Evolutionary conservation across 2,888 invertebrate species (phyloP).

Genomic region (Rhimphoctona megacephalus): DNA sequence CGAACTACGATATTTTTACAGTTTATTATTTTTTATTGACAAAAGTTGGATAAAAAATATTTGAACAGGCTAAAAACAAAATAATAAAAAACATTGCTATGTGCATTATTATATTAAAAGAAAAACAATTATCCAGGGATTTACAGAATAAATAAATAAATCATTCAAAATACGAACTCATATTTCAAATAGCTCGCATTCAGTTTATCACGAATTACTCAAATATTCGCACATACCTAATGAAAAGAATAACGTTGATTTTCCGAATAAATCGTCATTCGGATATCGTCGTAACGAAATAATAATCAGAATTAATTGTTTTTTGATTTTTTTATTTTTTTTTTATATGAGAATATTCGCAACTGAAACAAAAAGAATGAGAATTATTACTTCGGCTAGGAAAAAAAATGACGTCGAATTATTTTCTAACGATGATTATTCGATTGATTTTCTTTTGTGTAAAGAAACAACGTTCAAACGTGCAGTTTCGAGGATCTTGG

Average conservation of each 20-base stretch:
- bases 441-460: conserved; percentile 4
- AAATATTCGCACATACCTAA: conserved; percentile 5
- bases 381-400: background rate
- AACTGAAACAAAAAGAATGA: background rate
- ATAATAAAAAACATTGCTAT: conserved; percentile 5
- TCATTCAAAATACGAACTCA: background rate
- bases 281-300: conserved; percentile 9
- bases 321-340: background rate
- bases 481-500: conserved; percentile 1
- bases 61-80: conserved; percentile 2
- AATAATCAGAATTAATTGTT: conserved; percentile 16
- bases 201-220: conserved; percentile 13
- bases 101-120: background rate
- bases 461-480: background rate
- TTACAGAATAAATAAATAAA: conserved; percentile 11
- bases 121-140: conserved; percentile 10
- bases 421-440: conserved; percentile 15
- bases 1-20: background rate
- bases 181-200: background rate
- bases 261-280: conserved; percentile 14
- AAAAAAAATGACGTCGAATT: conserved; percentile 5
- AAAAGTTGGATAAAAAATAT: background rate
- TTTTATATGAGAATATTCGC: background rate
- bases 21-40: background rate
- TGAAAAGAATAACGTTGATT: background rate